A percentile compares a stretch with the other conserved stretches of the same genome.
These are phyloP conservation scores for Cistogaster globosa DNA, from an alignment of 2,888 invertebrate genomes.

Conservation along the genomic window DNA sequence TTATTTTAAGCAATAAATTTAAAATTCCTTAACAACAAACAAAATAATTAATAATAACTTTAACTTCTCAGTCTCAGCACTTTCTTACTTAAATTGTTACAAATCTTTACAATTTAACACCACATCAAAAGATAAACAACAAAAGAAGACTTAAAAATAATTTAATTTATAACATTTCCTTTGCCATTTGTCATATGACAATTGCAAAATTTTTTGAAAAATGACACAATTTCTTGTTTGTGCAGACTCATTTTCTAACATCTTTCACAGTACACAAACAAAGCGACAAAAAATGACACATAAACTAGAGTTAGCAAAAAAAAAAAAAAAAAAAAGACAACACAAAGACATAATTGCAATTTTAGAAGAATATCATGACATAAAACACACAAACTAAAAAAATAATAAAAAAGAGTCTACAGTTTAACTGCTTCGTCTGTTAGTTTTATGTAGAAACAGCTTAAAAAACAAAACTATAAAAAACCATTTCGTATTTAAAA, in stretches of 20 bases:
- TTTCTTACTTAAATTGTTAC: slow-evolving; percentile 10
- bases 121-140: slow-evolving; percentile 3
- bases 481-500: background rate
- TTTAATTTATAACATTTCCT: slow-evolving; percentile 58
- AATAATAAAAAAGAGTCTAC: background rate
- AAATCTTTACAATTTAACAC: slow-evolving; percentile 32
- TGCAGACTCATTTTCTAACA: slow-evolving; percentile 10
- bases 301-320: slow-evolving; percentile 37
- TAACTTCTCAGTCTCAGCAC: background rate
- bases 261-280: slow-evolving; percentile 25
- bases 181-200: slow-evolving; percentile 69
- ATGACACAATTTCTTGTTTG: slow-evolving; percentile 48
- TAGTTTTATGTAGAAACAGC: background rate
- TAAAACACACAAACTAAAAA: background rate
- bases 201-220: slow-evolving; percentile 60
- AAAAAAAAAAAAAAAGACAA: slow-evolving; percentile 35
- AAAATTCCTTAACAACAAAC: background rate
- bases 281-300: slow-evolving; percentile 41
- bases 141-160: slow-evolving; percentile 15
- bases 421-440: background rate
- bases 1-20: no score
- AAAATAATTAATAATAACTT: background rate
- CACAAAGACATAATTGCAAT: slow-evolving; percentile 34
- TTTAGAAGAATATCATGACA: slow-evolving; percentile 8
- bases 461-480: no score